Conservation (phyloP, 2,888 invertebrate genomes). For the Thymelicus lineola region DNA sequence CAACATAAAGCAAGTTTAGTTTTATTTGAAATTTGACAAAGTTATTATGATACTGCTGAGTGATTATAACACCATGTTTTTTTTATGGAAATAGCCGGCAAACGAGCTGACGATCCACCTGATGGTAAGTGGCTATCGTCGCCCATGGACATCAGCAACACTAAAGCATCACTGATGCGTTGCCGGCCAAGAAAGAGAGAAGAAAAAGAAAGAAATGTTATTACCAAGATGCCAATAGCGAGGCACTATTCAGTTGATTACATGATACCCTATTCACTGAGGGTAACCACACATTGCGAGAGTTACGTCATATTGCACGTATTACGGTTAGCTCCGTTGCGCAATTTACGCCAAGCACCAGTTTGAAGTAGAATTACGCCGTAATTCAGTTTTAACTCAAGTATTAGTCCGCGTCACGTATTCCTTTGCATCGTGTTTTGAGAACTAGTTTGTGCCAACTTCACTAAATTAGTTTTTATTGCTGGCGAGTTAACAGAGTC, state of each 20-base stretch:
- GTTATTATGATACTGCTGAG: too few relatives aligned
- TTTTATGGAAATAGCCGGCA: too few relatives aligned
- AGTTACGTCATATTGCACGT: neutral
- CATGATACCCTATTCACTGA: neutral
- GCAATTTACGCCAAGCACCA: constrained; percentile 17
- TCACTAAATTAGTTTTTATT: constrained; percentile 30
- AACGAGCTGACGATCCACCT: too few relatives aligned
- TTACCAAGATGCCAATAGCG: neutral
- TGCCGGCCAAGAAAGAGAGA: too few relatives aligned
- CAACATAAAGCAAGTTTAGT: too few relatives aligned
- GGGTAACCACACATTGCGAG: neutral
- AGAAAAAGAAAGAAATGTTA: too few relatives aligned
- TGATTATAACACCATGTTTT: too few relatives aligned
- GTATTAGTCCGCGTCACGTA: constrained; percentile 25
- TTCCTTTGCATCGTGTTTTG: constrained; percentile 29
- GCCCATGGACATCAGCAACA: too few relatives aligned
- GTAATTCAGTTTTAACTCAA: constrained; percentile 30
- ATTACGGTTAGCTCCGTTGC: constrained; percentile 3
- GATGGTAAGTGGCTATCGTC: too few relatives aligned
- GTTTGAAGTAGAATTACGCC: constrained; percentile 21
- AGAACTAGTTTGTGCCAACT: constrained; percentile 26
- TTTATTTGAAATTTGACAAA: too few relatives aligned
- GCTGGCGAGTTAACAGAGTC: constrained; percentile 9
- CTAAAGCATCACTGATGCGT: too few relatives aligned
- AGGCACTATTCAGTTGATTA: neutral